Evolutionary conservation across 2,888 invertebrate species (phyloP), one percentile per base, ranked within the genome.

Genomic region (Xylocampa areola): DNA sequence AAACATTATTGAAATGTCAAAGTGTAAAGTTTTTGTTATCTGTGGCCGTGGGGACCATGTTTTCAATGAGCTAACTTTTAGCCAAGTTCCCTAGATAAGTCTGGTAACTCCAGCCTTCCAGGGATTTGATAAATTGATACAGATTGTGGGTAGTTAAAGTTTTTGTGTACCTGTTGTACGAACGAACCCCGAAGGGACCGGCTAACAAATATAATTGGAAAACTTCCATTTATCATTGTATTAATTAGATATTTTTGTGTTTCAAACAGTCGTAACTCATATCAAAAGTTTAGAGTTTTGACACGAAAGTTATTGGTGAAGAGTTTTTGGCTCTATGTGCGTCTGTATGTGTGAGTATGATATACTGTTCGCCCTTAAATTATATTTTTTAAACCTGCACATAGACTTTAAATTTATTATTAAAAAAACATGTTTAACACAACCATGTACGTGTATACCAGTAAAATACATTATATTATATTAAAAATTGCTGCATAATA

Each of bases 101-200:
- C 65, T 62, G 65, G 25, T 25, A 67, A 74, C 70, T 70, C 54
- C 47, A 27, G 49, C 73, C n/a, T 68, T 66, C 61, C 39, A 57
- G 69, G 73, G 68, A 73, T 68, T 74, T 79, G 80, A 84, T 84
- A 81, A 82, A 83, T 82, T 83, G 78, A 83, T 82, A 82, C 75
- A 80, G 80, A 84, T 83, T 81, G 82, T 41, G 75, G 68, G 51
- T 73, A 74, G 76, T 79, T 73, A 67, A 71, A 76, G 76, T 77
- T 82, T 58, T 69, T 62, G 68, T 60, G 59, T 75, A 68, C 69
- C 65, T 68, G 61, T 66, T 73, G 64, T 72, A 3, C 4, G 14
- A 4, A 1, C 65, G 53, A 43, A 49, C 53, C 52, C 36, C 47
- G 6, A 25, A 50, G 52, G 47, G 52, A 43, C 13, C 14, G 10